A percentile compares a stretch with the other conserved stretches of the same genome.
Evolutionary conservation across 2,113 vertebrate species (phyloP).

Genomic region (Cyanistes caeruleus): DNA sequence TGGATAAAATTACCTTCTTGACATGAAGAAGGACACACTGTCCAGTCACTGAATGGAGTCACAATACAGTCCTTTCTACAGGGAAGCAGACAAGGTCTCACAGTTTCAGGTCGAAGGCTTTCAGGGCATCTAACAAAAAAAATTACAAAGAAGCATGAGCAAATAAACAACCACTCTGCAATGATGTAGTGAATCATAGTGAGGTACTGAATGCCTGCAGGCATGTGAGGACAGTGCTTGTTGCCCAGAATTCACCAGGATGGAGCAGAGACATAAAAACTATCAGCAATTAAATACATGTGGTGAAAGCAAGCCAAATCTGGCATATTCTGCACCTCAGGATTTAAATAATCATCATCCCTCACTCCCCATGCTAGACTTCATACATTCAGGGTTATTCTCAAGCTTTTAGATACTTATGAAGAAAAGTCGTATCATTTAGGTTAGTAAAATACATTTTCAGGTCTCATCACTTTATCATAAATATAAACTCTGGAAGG

Average conservation of each 20-base stretch:
- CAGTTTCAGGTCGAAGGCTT: constrained; percentile 88
- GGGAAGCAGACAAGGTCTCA: constrained; percentile 88
- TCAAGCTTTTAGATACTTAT: neutral
- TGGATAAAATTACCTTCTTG: constrained; percentile 81
- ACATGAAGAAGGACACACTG: constrained; percentile 83
- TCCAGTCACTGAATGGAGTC: constrained; percentile 93
- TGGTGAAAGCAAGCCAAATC: neutral
- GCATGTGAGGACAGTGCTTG: neutral
- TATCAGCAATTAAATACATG: neutral
- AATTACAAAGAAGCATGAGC: neutral
- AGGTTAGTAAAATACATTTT: neutral
- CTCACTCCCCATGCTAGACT: neutral
- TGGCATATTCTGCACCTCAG: neutral
- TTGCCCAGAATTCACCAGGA: neutral
- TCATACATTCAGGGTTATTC: neutral
- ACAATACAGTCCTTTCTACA: constrained; percentile 93
- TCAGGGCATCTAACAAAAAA: constrained; percentile 86
- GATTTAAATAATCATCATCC: neutral
- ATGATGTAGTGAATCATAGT: neutral
- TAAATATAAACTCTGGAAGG: neutral
- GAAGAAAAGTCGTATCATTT: neutral
- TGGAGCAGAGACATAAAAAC: neutral
- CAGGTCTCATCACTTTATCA: neutral
- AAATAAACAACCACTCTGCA: neutral
- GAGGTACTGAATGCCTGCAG: neutral